Base-by-base conservation (phyloP, 2,888 invertebrate species). In the Orgyia antiqua region DNA sequence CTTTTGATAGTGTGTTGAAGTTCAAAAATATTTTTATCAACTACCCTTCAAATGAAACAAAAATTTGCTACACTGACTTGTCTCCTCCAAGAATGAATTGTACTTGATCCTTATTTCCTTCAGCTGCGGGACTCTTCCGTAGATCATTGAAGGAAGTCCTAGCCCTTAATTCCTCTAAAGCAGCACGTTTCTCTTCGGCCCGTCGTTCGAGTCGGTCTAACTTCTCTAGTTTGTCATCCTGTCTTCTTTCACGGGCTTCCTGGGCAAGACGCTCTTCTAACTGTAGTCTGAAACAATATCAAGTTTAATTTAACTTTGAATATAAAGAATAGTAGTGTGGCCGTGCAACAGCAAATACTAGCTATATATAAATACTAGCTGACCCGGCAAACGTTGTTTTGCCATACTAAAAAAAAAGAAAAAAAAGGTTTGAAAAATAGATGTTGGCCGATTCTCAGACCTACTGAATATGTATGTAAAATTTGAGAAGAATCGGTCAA, bases 61-160 rank as follows among this genome's bases (percentile, higher is more conserved):
- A n/a, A n/a, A n/a, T 6, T 15, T 15, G 15, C 6, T 8, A 12
- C 24, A 68, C 80, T 71, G 25, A 84, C 84, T 83, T 87, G 33
- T 87, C 87, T 0, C 87, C 87, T 0, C 87, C 87, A 5, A 87
- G 44, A 18, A 78, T 56, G 38, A 87, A 87, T 33, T 84, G 78
- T 21, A 87, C 86, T 23, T 64, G 68, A 7, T 83, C 86, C 37
- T 66, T 66, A 28, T 65, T 61, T 35, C 71, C 48, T 9, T 82
- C 79, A 8, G 73, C 76, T 0, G 55, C 48, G 4, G 83, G 82
- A 42, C 77, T 80, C 56, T 67, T 73, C 31, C 83, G 53, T 27
- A 71, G 59, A 29, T 84, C 84, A 32, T 61, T 71, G 46, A 56
- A 58, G 0, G 70, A 59, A 4, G 42, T 41, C 8, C 62, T 48